Evolutionary conservation across 2,113 vertebrate species (phyloP).

Genomic region (Phalacrocorax aristotelis): DNA sequence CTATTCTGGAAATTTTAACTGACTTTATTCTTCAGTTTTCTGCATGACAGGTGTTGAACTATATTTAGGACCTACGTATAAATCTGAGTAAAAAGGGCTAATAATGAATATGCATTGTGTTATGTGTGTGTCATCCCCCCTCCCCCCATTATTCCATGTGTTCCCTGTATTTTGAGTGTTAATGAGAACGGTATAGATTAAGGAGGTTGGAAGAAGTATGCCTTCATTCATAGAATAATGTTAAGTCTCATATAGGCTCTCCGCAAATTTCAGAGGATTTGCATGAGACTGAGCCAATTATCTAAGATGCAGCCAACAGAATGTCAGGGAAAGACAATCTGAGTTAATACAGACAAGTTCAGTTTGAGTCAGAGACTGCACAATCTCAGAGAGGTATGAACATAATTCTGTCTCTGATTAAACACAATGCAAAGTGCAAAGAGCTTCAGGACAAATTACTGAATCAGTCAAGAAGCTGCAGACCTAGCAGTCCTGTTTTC

Average conservation of each 20-base stretch:
- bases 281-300: conserved; percentile 9
- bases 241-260: neutral
- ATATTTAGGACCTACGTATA: neutral
- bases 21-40: neutral
- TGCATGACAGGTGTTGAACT: neutral
- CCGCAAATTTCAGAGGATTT: conserved; percentile 34
- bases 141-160: neutral
- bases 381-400: neutral
- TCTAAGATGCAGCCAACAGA: neutral
- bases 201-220: neutral
- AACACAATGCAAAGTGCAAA: neutral
- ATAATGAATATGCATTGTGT: neutral
- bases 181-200: neutral
- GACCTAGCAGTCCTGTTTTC: neutral
- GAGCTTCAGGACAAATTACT: neutral
- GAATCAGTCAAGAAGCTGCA: neutral
- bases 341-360: neutral
- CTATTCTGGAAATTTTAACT: neutral
- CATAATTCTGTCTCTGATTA: neutral
- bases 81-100: neutral
- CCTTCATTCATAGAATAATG: neutral
- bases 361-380: neutral
- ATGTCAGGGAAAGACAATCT: conserved; percentile 1
- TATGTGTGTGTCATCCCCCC: neutral
- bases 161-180: neutral